These are phyloP conservation scores for Motacilla tschutschensis DNA, from an alignment of 2,113 vertebrate genomes.

Conservation along the genomic window DNA sequence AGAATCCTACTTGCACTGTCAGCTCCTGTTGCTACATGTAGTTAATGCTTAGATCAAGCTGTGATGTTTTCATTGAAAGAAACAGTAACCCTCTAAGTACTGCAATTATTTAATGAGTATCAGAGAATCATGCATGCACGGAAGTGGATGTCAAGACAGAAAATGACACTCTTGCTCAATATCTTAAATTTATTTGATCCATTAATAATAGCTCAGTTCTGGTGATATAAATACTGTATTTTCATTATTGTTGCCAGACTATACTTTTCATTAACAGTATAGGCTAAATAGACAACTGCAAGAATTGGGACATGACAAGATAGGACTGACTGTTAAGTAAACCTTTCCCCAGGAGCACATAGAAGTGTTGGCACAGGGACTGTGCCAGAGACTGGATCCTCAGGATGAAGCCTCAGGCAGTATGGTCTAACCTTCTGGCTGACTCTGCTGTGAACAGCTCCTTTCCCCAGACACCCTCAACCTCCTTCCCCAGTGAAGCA, in stretches of 20 bases:
- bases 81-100: not conserved
- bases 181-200: not conserved
- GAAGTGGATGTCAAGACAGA: not conserved
- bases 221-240: not conserved
- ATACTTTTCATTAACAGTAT: not conserved
- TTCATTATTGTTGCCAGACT: not conserved
- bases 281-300: not conserved
- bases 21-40: not conserved
- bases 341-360: not conserved
- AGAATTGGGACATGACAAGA: not conserved
- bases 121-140: not conserved
- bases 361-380: not conserved
- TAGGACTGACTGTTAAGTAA: not conserved
- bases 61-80: not conserved
- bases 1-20: not conserved
- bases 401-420: not conserved
- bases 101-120: not conserved
- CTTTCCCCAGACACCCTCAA: not conserved
- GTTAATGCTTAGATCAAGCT: conserved; percentile 8
- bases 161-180: not conserved
- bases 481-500: accelerated
- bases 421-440: not conserved
- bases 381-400: not conserved
- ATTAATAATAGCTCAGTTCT: not conserved
- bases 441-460: not conserved